Evolutionary conservation across 2,113 vertebrate species (phyloP).

Genomic region (Nycticryphes semicollaris): DNA sequence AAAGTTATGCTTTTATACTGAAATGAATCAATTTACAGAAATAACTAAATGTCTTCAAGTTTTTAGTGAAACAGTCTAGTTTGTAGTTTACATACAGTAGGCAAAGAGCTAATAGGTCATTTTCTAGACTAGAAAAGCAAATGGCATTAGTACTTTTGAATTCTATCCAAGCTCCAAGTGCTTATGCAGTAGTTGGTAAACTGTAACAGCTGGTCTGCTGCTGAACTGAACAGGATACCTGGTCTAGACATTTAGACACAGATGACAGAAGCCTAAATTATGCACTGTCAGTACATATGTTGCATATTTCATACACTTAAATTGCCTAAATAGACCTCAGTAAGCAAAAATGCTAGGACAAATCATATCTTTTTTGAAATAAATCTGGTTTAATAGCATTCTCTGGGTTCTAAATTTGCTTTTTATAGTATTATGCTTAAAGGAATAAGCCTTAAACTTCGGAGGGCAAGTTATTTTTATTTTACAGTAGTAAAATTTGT

Average conservation of each 20-base stretch:
- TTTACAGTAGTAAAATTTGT: neutral
- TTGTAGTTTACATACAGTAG: neutral
- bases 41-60: neutral
- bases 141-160: slow-evolving; percentile 18
- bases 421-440: neutral
- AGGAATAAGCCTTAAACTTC: neutral
- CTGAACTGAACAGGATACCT: slow-evolving; percentile 40
- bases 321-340: neutral
- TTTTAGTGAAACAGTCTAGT: neutral
- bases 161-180: neutral
- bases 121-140: slow-evolving; percentile 27
- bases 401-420: neutral
- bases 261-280: slow-evolving; percentile 31
- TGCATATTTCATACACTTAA: neutral
- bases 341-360: neutral
- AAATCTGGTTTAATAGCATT: neutral
- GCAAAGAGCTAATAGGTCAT: neutral
- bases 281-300: neutral
- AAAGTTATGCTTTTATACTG: neutral
- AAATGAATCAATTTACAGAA: neutral
- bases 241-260: slow-evolving; percentile 40
- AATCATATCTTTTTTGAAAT: neutral
- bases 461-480: neutral
- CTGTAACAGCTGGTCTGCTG: neutral
- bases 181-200: slow-evolving; percentile 1